Conservation (phyloP, 1,140 invertebrate species). For the Zaprionus kolodkinae region DNA sequence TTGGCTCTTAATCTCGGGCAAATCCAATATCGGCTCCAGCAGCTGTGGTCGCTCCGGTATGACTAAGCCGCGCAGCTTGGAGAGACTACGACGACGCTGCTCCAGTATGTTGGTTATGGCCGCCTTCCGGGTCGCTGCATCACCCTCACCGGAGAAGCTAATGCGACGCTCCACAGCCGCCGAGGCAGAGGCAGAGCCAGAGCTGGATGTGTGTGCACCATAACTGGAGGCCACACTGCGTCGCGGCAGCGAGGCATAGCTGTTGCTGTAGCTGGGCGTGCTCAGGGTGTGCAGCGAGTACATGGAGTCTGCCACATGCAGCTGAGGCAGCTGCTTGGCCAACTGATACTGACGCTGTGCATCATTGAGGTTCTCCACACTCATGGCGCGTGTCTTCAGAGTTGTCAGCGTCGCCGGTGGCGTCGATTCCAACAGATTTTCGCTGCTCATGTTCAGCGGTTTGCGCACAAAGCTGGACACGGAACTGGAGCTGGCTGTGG, state of each 20-base stretch:
- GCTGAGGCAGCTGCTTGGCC: constrained; percentile 70
- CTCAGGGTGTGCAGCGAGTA: constrained; percentile 70
- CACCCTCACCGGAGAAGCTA: constrained; percentile 85
- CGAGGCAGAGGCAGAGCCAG: constrained; percentile 42
- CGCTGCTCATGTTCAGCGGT: constrained; percentile 85
- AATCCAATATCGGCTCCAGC: constrained; percentile 86
- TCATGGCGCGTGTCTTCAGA: constrained; percentile 80
- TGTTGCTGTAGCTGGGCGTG: constrained; percentile 40
- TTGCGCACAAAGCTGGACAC: constrained; percentile 53
- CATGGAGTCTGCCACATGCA: constrained; percentile 76
- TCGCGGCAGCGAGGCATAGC: constrained; percentile 81
- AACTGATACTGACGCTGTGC: constrained; percentile 76
- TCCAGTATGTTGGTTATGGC: constrained; percentile 86
- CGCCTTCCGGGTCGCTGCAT: constrained; percentile 77
- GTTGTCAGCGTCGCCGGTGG: constrained; percentile 41
- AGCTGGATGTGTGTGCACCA: constrained; percentile 43
- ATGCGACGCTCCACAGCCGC: constrained; percentile 84
- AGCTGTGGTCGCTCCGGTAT: constrained; percentile 91
- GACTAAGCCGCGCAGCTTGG: constrained; percentile 92
- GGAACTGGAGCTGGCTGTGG: constrained; percentile 25
- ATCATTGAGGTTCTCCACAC: constrained; percentile 81
- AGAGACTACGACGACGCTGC: constrained; percentile 91
- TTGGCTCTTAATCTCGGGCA: constrained; percentile 92
- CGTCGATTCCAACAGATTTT: constrained; percentile 85
- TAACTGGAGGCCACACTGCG: constrained; percentile 48